phyloP scores from a whole-genome alignment of 2,797 vertebrate genomes.

The Eleutherodactylus coqui region DNA sequence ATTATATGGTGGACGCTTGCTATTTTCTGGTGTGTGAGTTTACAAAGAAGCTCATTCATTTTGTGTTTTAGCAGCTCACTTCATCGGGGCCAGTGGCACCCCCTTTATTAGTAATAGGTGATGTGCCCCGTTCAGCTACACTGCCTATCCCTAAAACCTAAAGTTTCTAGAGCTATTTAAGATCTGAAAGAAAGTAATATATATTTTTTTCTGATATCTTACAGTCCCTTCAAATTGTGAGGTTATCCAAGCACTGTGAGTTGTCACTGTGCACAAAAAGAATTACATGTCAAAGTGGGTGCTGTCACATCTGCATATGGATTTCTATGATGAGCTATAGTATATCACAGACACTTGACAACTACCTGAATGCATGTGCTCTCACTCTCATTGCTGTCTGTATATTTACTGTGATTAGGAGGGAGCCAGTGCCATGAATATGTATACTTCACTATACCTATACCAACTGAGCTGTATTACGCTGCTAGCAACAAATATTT shows the following conservation, averaged over 20 bases:
- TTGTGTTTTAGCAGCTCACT: too few relatives aligned
- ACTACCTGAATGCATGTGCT: not conserved
- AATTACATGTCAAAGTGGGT: not conserved
- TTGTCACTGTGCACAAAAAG: not conserved
- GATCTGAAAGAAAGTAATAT: too few relatives aligned
- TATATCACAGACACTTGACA: not conserved
- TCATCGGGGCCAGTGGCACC: too few relatives aligned
- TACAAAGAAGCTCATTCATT: too few relatives aligned
- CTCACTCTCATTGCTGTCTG: not conserved
- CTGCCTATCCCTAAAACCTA: too few relatives aligned
- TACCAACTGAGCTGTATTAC: not conserved
- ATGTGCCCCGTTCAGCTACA: too few relatives aligned
- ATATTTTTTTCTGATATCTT: too few relatives aligned
- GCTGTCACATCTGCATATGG: not conserved
- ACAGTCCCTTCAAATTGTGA: too few relatives aligned
- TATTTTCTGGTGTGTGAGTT: too few relatives aligned
- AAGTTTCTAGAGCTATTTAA: too few relatives aligned
- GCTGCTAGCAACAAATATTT: not conserved
- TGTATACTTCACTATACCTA: not conserved
- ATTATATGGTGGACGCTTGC: too few relatives aligned
- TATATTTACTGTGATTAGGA: not conserved
- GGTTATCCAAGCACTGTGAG: not conserved
- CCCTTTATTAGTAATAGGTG: too few relatives aligned
- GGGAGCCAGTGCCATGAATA: not conserved
- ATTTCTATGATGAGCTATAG: not conserved